Base-by-base conservation (phyloP, 2,113 vertebrate species). In the Archocentrus centrarchus region DNA sequence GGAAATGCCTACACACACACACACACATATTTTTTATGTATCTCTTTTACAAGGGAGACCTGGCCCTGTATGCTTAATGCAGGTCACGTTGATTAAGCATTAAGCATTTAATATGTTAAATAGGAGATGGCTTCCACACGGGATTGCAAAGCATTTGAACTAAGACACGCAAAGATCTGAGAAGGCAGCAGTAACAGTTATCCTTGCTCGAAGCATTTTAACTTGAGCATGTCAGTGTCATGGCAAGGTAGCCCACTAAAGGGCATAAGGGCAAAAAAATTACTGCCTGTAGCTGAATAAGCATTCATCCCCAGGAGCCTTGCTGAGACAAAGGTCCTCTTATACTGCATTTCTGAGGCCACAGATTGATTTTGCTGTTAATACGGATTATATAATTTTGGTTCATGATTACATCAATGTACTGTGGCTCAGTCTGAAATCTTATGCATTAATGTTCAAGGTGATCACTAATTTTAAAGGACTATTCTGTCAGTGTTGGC, bases 201-300 rank as follows among this genome's bases (percentile, higher is more conserved):
- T 47, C 17, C 47, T 75, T 63, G 10, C 44, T 60, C 39, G 27
- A 73, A 73, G 47, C 47, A 53, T 53, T 73, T 73, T 53, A 53
- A 32, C 47, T 4, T 73, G 27, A 32, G 66, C 27, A 32, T 73
- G 17, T 73, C 66, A 53, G 24, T 73, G 66, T 53, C 66, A 73
- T 32, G 27, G 44, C 44, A 32, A 53, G 24, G 66, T 53, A 73
- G 53, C 66, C 66, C 32, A 73, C 66, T 32, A 53, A 73, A 53
- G 66, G 66, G 66, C 47, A 13, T 53, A 8, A 73, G 66, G 41
- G 66, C 66, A 73, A 73, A 27, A 53, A 53, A 8, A 73, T 53
- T 7, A n/a, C 47, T 73, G 66, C 24, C 44, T 70, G 44, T 70
- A 50, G 44, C 66, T 73, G 66, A 73, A 73, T 73, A 73, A 53